Evolutionary conservation across 2,888 invertebrate species (phyloP).

Genomic region (Cheilosia vulpina): DNA sequence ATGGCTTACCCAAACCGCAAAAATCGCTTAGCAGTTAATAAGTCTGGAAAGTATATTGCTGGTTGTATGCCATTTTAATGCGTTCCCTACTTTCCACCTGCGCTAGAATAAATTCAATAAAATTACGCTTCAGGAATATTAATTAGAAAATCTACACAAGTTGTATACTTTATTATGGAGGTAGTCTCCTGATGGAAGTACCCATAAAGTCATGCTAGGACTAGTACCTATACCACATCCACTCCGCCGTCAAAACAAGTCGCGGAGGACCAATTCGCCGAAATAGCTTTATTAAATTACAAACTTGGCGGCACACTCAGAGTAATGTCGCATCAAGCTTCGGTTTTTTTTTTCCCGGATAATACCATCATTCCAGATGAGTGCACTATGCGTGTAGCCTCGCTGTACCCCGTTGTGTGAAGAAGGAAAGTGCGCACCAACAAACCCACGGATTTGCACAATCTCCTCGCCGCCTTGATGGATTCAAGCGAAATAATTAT

Average conservation of each 20-base stretch:
- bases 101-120: conserved; percentile 41
- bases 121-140: conserved; percentile 56
- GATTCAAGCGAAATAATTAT: conserved; percentile 23
- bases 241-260: conserved; percentile 27
- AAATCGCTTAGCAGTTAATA: conserved; percentile 14
- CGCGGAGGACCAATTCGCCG: conserved; percentile 30
- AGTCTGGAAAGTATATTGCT: background rate
- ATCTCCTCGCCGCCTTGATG: conserved; percentile 28
- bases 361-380: conserved; percentile 46
- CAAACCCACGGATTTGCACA: conserved; percentile 5
- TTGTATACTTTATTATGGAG: conserved; percentile 37
- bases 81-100: background rate
- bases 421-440: background rate
- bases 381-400: background rate
- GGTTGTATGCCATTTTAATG: too few relatives aligned
- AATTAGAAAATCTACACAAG: conserved; percentile 47
- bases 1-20: background rate
- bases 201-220: background rate
- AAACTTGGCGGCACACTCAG: conserved; percentile 46
- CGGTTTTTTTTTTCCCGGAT: conserved; percentile 37
- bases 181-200: conserved; percentile 36
- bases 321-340: conserved; percentile 55
- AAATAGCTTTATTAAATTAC: conserved; percentile 68
- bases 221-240: conserved; percentile 5
- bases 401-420: background rate